These are phyloP conservation scores for Trichonephila clavata DNA, from an alignment of 1,140 invertebrate species.

Conservation along the genomic window DNA sequence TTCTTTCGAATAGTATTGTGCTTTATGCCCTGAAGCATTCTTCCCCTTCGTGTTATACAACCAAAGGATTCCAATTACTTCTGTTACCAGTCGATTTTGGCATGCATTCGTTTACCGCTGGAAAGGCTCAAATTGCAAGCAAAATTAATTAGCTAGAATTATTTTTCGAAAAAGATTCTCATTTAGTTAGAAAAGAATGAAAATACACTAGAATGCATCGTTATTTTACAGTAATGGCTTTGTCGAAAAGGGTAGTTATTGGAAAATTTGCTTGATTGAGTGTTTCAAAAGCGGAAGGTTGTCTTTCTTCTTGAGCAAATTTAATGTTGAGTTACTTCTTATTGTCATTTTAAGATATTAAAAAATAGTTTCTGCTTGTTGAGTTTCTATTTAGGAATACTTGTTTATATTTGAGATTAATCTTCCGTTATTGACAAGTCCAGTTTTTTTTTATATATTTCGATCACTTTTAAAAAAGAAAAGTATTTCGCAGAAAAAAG, in stretches of 20 bases:
- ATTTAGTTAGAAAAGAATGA: neutral
- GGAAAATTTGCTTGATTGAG: neutral
- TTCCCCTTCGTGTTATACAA: neutral
- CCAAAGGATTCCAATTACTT: constrained; percentile 11
- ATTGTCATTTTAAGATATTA: no score
- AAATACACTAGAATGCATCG: neutral
- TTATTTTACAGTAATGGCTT: neutral
- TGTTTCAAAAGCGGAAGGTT: no score
- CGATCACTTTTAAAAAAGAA: no score
- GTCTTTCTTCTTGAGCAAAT: no score
- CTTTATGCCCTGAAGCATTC: neutral
- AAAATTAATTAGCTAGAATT: constrained; percentile 45
- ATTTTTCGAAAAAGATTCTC: neutral
- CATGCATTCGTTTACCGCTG: neutral
- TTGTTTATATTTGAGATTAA: no score
- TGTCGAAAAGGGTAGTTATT: constrained; percentile 15
- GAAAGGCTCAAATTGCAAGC: constrained; percentile 12
- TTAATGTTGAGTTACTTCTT: no score
- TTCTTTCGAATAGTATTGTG: neutral
- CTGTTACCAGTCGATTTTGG: neutral
- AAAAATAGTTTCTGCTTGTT: no score
- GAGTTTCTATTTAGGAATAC: no score
- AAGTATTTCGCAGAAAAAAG: no score
- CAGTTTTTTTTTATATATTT: no score
- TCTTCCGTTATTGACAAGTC: no score